Evolutionary conservation across 2,888 invertebrate species (phyloP), one percentile per base, ranked within the genome.

Genomic region (Odiellus spinosus): DNA sequence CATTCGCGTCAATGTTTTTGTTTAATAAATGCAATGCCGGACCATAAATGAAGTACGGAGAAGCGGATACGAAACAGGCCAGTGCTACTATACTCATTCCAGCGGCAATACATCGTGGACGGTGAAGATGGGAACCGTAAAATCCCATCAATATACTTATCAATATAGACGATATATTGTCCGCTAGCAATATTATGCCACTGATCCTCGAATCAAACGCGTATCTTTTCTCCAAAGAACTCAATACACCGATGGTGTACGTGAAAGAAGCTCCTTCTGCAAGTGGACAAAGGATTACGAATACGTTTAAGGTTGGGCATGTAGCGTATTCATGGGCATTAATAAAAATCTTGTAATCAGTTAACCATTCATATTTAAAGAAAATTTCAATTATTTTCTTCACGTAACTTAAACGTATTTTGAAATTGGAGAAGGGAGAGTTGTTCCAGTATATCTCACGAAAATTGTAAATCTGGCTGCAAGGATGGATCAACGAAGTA

Each of bases 161-260:
- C 5, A 50, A n/a, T 11, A 50, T 45, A 15, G 50, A 41, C 5
- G 43, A 42, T 2, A 52, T 6, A 21, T 45, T 47, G 15, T 55
- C 56, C 6, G 52, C 51, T 5, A 56, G 48, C 43, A 55, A 18
- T 14, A 56, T 55, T 17, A 53, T 18, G 1, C 49, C 54, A 10
- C 50, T 49, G 1, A 49, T 40, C 42, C 47, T 54, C 14, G 47
- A 49, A 18, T 48, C 44, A 39, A 53, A 55, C 2, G 50, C 47
- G 18, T 44, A 56, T 3, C 55, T 34, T 19, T 55, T 55, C 40
- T 55, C 56, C 11, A 55, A 26, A 5, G 56, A 53, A 2, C 45
- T 36, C 26, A 54, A 46, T 12, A 50, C 43, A 8, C 51, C 51
- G 19, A 56, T 35, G n/a, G 50, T 46, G 38, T 51, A 54, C 3